phyloP scores from a whole-genome alignment of 1,140 invertebrate genomes.

The Samia ricini region DNA sequence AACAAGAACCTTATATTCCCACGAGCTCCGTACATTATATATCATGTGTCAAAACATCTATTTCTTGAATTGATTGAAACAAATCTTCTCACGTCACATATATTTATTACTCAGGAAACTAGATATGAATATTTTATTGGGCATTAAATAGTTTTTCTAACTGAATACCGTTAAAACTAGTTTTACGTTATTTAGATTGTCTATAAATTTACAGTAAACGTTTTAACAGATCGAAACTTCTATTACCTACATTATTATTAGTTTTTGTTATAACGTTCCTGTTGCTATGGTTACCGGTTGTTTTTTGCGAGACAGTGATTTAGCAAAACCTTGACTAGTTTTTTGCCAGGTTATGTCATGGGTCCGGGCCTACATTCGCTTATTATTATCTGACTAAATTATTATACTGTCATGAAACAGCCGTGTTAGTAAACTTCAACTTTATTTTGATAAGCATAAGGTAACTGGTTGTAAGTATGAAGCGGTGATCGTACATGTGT shows the following conservation, averaged over 20 bases:
- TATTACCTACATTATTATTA: neutral
- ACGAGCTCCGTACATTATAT: too few relatives aligned
- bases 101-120: too few relatives aligned
- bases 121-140: too few relatives aligned
- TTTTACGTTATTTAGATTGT: too few relatives aligned
- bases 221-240: neutral
- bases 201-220: neutral
- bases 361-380: conserved; percentile 16
- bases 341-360: conserved; percentile 47
- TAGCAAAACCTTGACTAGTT: conserved; percentile 23
- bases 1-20: too few relatives aligned
- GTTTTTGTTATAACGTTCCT: neutral
- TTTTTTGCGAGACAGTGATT: conserved; percentile 21
- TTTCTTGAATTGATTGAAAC: too few relatives aligned
- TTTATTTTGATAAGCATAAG: neutral
- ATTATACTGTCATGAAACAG: neutral
- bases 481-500: neutral
- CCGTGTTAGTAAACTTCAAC: neutral
- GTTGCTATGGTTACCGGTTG: conserved; percentile 33
- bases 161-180: too few relatives aligned
- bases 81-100: too few relatives aligned
- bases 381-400: conserved; percentile 11
- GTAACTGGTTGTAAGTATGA: neutral
- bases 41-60: too few relatives aligned
- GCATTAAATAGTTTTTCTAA: too few relatives aligned